Percentiles rank a stretch among this genome's conserved stretches.
Conservation (phyloP, 2,113 vertebrate species). For the Anoura caudifer region DNA sequence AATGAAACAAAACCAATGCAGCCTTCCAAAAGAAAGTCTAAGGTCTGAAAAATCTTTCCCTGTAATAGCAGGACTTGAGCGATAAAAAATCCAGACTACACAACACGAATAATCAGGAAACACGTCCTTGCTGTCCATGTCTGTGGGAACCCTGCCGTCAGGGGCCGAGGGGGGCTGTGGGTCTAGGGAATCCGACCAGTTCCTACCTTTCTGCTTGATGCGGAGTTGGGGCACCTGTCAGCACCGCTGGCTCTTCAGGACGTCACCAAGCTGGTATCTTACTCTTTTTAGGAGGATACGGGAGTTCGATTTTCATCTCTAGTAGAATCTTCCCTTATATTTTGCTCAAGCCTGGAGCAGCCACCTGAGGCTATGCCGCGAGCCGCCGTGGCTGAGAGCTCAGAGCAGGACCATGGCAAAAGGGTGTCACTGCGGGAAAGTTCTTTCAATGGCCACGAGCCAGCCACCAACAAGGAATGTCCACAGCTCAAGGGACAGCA, state of each 20-base stretch:
- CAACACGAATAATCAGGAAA: not conserved
- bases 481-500: not conserved
- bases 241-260: not conserved
- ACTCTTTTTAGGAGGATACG: not conserved
- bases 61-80: not conserved
- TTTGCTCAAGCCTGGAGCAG: not conserved
- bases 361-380: not conserved
- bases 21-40: not conserved
- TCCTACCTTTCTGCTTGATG: slow-evolving; percentile 4
- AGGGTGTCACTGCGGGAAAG: not conserved
- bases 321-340: not conserved
- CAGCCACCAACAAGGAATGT: accelerated
- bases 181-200: accelerated
- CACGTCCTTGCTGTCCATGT: not conserved
- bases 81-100: not conserved
- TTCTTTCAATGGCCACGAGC: not conserved
- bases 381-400: not conserved
- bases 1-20: not conserved
- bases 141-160: not conserved
- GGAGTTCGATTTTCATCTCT: not conserved
- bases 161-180: not conserved
- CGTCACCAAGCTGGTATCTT: not conserved
- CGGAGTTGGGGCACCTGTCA: not conserved
- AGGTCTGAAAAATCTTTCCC: not conserved
- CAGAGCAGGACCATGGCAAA: not conserved